Evolutionary conservation across 2,888 invertebrate species (phyloP), one percentile per base, ranked within the genome.

Genomic region (Syritta pipiens): DNA sequence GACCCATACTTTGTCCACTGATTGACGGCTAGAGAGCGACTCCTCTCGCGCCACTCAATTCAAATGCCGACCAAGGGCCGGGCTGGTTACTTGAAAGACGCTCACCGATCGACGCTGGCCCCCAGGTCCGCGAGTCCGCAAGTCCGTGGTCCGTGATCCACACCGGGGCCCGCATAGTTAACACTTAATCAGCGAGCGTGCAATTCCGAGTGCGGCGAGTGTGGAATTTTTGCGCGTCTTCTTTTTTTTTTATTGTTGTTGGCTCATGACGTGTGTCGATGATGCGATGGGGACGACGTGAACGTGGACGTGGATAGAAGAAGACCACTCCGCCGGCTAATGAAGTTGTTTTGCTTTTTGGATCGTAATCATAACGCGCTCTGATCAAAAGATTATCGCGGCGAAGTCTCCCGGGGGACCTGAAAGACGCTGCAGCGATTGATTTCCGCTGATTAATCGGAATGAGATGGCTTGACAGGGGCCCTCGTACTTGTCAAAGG

Each of bases 161-260:
- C n/a, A 55, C 63, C 44, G 49, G 55, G 71, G 63, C 53, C 53
- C 28, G 19, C 46, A 67, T 74, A 68, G 60, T 79, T 79, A 79
- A 68, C 79, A 79, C 79, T 74, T 67, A 67, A 79, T 79, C 79
- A 74, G 37, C 62, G 67, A 67, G 62, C 72, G 49, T 76, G 76
- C 76, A 76, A 76, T 76, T 76, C 69, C 62, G 53, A 76, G 69
- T 62, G 74, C 44, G 51, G 42, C 37, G 7, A 17, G 32, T n/a
- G 24, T 40, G 68, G 62, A 60, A 68, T 62, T 55, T 60, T 24
- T 46, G 10, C 10, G 57, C 48, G 46, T 62, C 51, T 44, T 49
- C 42, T 67, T 67, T 62, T 30, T 44, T 67, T 35, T 67, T 37
- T 44, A 32, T 60, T 49, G 77, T 44, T 57, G 63, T 44, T 44